Percentiles rank a stretch among this genome's conserved stretches.
Conservation (phyloP, 2,113 vertebrate genomes). For the Lynx canadensis region DNA sequence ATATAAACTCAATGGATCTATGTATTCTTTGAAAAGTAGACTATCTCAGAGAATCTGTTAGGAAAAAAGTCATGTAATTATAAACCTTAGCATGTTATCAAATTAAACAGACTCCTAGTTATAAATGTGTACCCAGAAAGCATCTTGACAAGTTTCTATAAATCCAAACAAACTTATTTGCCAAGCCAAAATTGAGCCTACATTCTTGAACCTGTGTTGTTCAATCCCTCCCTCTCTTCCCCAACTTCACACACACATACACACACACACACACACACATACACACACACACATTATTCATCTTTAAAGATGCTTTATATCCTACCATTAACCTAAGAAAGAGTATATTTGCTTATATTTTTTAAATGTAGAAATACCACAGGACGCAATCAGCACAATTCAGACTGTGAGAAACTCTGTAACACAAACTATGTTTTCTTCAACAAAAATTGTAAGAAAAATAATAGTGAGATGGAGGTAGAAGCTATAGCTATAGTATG, state of each 20-base stretch:
- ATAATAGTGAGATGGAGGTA: neutral
- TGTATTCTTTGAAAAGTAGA: neutral
- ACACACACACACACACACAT: neutral
- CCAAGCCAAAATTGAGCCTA: neutral
- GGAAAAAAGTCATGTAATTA: neutral
- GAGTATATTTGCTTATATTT: neutral
- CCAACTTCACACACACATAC: too few species aligned
- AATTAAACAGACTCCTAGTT: neutral
- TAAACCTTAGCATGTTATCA: neutral
- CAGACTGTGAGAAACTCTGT: neutral
- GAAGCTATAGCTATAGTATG: neutral
- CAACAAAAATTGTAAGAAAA: neutral
- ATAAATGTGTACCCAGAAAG: neutral
- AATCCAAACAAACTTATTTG: neutral
- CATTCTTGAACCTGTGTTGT: neutral
- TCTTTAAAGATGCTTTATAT: neutral
- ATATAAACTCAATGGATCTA: neutral
- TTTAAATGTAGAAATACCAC: neutral
- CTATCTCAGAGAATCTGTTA: neutral
- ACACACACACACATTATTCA: neutral
- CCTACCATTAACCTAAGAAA: neutral
- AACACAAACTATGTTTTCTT: neutral
- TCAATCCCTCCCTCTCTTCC: neutral
- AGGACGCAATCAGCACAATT: neutral
- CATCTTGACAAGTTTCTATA: neutral